Percentiles rank a stretch among this genome's conserved stretches.
phyloP scores from a whole-genome alignment of 2,888 invertebrate species.

The Tricholauxania praeusta region DNA sequence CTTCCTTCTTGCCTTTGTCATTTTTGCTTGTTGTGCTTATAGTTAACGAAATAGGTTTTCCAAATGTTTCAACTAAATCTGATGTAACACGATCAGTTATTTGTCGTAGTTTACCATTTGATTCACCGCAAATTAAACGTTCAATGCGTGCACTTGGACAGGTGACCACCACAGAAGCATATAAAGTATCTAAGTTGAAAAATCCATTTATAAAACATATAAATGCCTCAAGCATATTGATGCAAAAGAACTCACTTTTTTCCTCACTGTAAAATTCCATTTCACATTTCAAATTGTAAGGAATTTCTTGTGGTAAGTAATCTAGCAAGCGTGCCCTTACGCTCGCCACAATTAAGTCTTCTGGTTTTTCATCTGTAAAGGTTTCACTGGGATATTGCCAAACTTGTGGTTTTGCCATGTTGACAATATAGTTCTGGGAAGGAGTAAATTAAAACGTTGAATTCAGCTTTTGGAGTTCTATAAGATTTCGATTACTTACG shows the following conservation, averaged over 20 bases:
- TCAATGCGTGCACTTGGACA: conserved; percentile 76
- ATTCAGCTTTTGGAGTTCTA: neutral
- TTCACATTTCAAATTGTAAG: conserved; percentile 78
- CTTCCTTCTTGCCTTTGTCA: neutral
- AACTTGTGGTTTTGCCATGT: conserved; percentile 72
- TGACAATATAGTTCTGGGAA: conserved; percentile 53
- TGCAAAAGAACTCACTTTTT: conserved; percentile 65
- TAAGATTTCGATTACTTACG: conserved; percentile 65
- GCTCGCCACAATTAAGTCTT: conserved; percentile 77
- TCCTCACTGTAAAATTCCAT: conserved; percentile 77
- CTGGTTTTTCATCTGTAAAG: conserved; percentile 81
- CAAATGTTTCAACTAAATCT: conserved; percentile 76
- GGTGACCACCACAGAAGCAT: conserved; percentile 72
- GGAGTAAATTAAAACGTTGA: neutral
- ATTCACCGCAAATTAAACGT: conserved; percentile 76
- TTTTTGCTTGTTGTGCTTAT: conserved; percentile 55
- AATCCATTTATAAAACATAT: neutral
- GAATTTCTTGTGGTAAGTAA: conserved; percentile 85
- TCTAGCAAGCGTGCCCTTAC: conserved; percentile 89
- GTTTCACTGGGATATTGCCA: conserved; percentile 78
- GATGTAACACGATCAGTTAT: conserved; percentile 77
- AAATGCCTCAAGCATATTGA: neutral
- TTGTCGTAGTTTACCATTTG: conserved; percentile 77
- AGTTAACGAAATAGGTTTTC: conserved; percentile 70
- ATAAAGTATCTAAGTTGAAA: conserved; percentile 69